Evolutionary conservation across 2,888 invertebrate species (phyloP).

Genomic region (Pyrocoelia pectoralis): DNA sequence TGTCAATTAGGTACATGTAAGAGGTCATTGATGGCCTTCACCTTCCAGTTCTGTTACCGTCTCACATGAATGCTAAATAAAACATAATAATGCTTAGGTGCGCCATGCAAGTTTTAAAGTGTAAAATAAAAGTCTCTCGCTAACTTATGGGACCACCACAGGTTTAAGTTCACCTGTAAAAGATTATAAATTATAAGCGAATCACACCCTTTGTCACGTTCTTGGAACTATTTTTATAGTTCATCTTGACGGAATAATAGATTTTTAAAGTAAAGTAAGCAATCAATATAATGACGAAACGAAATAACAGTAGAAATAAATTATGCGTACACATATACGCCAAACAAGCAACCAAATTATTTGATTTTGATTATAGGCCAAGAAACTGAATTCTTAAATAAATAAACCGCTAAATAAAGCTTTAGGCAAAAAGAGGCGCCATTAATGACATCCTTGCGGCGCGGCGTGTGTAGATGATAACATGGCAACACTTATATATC

Average conservation of each 20-base stretch:
- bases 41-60: constrained; percentile 20
- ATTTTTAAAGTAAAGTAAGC: background rate
- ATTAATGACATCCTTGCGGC: constrained; percentile 35
- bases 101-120: constrained; percentile 44
- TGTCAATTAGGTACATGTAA: no score
- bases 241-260: constrained; percentile 5
- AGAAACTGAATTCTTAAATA: constrained; percentile 26
- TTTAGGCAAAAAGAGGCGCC: constrained; percentile 41
- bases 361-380: constrained; percentile 18
- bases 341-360: constrained; percentile 15
- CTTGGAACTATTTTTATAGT: constrained; percentile 35
- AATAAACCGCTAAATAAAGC: constrained; percentile 40
- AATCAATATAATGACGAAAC: background rate
- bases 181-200: constrained; percentile 49
- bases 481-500: constrained; percentile 32
- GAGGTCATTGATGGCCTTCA: constrained; percentile 24
- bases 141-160: constrained; percentile 52
- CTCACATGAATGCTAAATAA: constrained; percentile 26
- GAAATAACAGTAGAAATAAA: background rate
- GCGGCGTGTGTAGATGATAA: constrained; percentile 32
- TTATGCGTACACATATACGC: background rate
- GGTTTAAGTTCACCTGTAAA: constrained; percentile 49
- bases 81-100: constrained; percentile 47
- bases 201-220: constrained; percentile 45
- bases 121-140: constrained; percentile 51